Percentiles rank a stretch among this genome's conserved stretches.
phyloP scores from a whole-genome alignment of 2,113 vertebrate genomes.

The Stegostoma tigrinum region DNA sequence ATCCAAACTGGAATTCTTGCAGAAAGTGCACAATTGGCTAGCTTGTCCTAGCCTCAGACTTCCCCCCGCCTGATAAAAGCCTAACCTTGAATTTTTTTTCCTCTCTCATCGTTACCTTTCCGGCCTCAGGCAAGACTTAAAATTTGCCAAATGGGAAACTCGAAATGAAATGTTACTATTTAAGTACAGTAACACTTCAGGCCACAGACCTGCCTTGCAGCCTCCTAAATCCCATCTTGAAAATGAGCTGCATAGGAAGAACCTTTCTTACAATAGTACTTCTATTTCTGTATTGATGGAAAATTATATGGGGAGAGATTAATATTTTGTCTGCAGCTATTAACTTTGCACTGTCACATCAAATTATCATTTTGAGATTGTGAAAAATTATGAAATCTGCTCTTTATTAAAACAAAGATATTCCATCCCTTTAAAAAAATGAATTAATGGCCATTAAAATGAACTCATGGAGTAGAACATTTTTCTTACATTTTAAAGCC shows the following conservation, averaged over 20 bases:
- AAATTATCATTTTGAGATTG: neutral
- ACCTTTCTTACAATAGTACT: neutral
- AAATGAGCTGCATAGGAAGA: neutral
- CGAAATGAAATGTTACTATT: neutral
- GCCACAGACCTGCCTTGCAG: neutral
- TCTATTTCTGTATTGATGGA: neutral
- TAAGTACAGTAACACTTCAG: neutral
- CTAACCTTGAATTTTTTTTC: neutral
- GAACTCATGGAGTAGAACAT: neutral
- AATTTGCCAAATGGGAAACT: neutral
- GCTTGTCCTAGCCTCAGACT: neutral
- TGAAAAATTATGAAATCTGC: neutral
- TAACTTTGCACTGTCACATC: neutral
- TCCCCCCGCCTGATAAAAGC: neutral
- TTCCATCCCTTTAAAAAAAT: neutral
- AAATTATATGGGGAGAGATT: no score
- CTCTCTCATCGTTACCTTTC: neutral
- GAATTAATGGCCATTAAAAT: neutral
- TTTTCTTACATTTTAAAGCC: neutral
- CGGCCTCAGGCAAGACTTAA: neutral
- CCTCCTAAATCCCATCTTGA: neutral
- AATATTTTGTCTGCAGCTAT: no score
- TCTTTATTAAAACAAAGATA: neutral
- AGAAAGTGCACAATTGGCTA: neutral
- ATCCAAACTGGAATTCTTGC: neutral